Evolutionary conservation across 2,797 vertebrate species (phyloP).

Genomic region (Onychomys torridus): DNA sequence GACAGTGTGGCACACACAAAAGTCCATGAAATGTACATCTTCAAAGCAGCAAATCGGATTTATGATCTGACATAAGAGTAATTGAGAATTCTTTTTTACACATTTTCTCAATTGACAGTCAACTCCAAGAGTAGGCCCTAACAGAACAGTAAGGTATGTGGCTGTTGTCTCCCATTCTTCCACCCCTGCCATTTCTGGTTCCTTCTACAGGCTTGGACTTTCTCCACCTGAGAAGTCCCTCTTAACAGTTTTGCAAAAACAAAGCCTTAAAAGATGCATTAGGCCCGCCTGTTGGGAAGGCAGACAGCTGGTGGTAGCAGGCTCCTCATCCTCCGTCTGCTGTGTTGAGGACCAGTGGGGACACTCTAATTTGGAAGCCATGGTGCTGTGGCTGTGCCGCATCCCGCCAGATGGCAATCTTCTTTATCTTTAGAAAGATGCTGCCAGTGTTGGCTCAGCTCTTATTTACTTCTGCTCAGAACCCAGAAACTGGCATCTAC

Average conservation of each 20-base stretch:
- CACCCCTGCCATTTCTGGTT: neutral
- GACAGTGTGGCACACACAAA: neutral
- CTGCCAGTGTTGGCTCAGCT: constrained; percentile 44
- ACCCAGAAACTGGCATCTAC: constrained; percentile 54
- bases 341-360: constrained; percentile 46
- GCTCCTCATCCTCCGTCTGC: constrained; percentile 25
- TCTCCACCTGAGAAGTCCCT: constrained; percentile 63
- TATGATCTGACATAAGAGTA: constrained; percentile 29
- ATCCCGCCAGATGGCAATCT: constrained; percentile 69
- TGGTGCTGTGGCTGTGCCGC: constrained; percentile 3
- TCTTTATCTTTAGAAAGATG: constrained; percentile 69
- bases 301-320: constrained; percentile 63
- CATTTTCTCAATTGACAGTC: neutral
- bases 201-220: neutral
- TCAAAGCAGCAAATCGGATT: neutral
- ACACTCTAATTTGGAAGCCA: constrained; percentile 55
- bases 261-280: constrained; percentile 68
- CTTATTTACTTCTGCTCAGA: constrained; percentile 69
- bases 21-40: neutral
- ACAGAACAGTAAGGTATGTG: neutral
- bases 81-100: neutral
- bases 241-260: constrained; percentile 69
- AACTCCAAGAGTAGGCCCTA: neutral
- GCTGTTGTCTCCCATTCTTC: neutral
- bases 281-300: constrained; percentile 60